Evolutionary conservation across 2,888 invertebrate genomes (phyloP), one percentile per base, ranked within the genome.

Genomic region (Agrilus biguttatus): DNA sequence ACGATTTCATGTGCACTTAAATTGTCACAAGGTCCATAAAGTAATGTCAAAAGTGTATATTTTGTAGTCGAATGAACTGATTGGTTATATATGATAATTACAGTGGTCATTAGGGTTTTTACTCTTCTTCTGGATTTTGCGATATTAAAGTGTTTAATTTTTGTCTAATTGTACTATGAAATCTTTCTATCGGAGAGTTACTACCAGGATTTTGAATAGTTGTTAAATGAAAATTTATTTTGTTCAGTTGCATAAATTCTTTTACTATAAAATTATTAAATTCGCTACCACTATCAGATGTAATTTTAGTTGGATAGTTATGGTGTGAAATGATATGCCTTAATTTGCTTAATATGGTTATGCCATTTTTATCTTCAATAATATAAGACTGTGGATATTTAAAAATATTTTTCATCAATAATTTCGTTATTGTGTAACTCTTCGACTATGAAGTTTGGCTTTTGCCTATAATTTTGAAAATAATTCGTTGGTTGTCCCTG

Each of bases 251-350:
- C 17, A 43, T 40, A 19, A 39, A 45, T 28, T 45, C 37, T 13
- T 40, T 6, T 8, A 47, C 39, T 1, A 43, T 17, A 10, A 43
- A 37, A 14, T 47, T 45, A 23, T 45, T 47, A 19, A 47, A 43
- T 38, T 47, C 42, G 34, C 42, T 47, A 2, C 45, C 47, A 34
- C 42, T 44, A 23, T 47, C 47, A 17, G 44, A 41, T 14, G 43
- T 40, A 3, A 45, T 38, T 8, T 40, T 40, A 8, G 28, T 36
- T 2, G 47, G 47, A 17, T 43, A 47, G 8, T 23, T 23, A n/a
- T n/a, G n/a, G n/a, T n/a, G n/a, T n/a, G n/a, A n/a, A n/a, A n/a
- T n/a, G n/a, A n/a, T n/a, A n/a, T n/a, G n/a, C n/a, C n/a, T n/a
- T n/a, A n/a, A n/a, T n/a, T n/a, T n/a, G n/a, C n/a, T n/a, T n/a